These are phyloP conservation scores for Frieseomelitta varia DNA, from an alignment of 1,140 invertebrate genomes.

Conservation along the genomic window DNA sequence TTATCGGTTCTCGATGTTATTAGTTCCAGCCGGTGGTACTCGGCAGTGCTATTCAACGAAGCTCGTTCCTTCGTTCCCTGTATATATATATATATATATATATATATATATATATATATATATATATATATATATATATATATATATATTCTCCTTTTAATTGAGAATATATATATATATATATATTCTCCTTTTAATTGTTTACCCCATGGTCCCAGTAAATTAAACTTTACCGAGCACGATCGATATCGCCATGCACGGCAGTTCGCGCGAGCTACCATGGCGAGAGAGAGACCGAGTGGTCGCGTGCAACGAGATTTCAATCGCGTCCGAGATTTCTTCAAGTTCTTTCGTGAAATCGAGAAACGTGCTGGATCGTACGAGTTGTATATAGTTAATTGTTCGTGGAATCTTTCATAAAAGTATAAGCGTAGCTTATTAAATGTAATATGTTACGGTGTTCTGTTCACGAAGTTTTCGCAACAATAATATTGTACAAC, in stretches of 20 bases:
- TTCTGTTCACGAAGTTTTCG: too few relatives aligned
- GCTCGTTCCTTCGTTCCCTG: slow-evolving; percentile 41
- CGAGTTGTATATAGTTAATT: too few relatives aligned
- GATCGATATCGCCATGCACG: slow-evolving; percentile 36
- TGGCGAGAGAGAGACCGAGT: not conserved
- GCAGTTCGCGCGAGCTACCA: not conserved
- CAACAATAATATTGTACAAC: too few relatives aligned
- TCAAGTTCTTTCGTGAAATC: not conserved
- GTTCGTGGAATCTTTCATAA: too few relatives aligned
- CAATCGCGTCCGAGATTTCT: slow-evolving; percentile 7
- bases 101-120: too few relatives aligned
- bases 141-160: slow-evolving; percentile 46
- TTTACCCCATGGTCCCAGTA: slow-evolving; percentile 40
- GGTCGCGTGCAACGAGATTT: slow-evolving; percentile 25
- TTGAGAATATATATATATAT: slow-evolving; percentile 2
- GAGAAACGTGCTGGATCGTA: not conserved
- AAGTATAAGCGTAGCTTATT: too few relatives aligned
- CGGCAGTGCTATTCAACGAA: slow-evolving; percentile 32
- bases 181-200: slow-evolving; percentile 51
- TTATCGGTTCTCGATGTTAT: slow-evolving; percentile 57
- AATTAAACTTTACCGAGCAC: slow-evolving; percentile 38
- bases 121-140: too few relatives aligned
- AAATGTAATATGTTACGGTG: too few relatives aligned
- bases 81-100: too few relatives aligned
- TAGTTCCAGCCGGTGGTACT: slow-evolving; percentile 55